Conservation (phyloP, 2,113 vertebrate genomes). For the Engystomops pustulosus region DNA sequence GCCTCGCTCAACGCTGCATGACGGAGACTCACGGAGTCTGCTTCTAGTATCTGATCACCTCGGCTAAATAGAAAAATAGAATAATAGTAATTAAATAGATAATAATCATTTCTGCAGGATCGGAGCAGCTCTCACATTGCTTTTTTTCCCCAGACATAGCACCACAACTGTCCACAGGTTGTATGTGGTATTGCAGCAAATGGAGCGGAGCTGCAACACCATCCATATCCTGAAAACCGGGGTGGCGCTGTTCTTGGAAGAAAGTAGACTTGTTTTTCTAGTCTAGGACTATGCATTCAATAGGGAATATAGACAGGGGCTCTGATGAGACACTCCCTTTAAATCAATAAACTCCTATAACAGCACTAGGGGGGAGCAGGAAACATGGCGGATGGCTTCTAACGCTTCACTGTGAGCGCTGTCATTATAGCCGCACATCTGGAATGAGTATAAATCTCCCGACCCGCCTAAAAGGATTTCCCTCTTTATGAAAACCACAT, state of each 20-base stretch:
- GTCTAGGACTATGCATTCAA: no score
- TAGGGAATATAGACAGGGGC: background rate
- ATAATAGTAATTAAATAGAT: background rate
- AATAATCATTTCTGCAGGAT: no score
- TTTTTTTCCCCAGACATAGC: no score
- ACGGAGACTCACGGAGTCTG: constrained; percentile 89
- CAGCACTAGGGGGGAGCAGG: background rate
- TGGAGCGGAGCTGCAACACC: no score
- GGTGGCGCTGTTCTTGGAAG: no score
- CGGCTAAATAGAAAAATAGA: constrained; percentile 72
- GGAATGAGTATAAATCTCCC: constrained; percentile 70
- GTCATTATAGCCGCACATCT: constrained; percentile 65
- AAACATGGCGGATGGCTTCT: background rate
- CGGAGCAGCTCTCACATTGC: no score
- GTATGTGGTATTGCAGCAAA: no score
- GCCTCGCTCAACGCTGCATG: constrained; percentile 91
- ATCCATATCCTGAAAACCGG: no score
- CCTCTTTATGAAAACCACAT: constrained; percentile 65
- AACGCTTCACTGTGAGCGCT: background rate
- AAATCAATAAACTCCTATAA: background rate
- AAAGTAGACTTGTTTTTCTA: no score
- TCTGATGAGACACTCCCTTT: background rate
- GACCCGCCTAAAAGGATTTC: constrained; percentile 67
- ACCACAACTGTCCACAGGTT: no score
- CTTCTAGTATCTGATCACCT: constrained; percentile 94